Base-by-base conservation (phyloP, 1,140 invertebrate species). In the Sinella curviseta region DNA sequence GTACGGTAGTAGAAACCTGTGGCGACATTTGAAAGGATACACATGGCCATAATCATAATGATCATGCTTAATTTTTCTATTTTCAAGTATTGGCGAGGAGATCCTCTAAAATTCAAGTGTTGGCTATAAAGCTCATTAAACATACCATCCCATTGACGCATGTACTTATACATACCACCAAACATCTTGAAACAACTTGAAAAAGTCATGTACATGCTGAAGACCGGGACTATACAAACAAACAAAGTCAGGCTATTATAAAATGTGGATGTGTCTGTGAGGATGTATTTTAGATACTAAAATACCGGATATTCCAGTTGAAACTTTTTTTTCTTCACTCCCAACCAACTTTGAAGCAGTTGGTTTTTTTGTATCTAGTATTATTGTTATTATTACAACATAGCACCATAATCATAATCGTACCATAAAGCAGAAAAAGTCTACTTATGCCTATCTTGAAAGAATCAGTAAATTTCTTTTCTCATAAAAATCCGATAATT, bases 221-320 rank as follows among this genome's bases (percentile, higher is more conserved):
- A n/a, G n/a, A n/a, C n/a, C n/a, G n/a, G n/a, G n/a, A n/a, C n/a
- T n/a, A n/a, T n/a, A n/a, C n/a, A n/a, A n/a, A n/a, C n/a, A n/a
- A n/a, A n/a, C n/a, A n/a, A n/a, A n/a, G n/a, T n/a, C n/a, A n/a
- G n/a, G n/a, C n/a, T n/a, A n/a, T n/a, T n/a, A n/a, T n/a, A n/a
- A n/a, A n/a, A n/a, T n/a, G n/a, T n/a, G n/a, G n/a, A n/a, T n/a
- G n/a, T n/a, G 39, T 48, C 39, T 20, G 20, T 48, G 20, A 48
- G 39, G 39, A 60, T n/a, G 57, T 26, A 60, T 60, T 17, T 14
- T n/a, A 26, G 12, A 60, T 60, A 60, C 14, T 12, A n/a, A 70
- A 70, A 24, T 70, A 70, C 65, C 65, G 65, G 65, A 70, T 70
- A 30, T 70, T 70, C 65, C 65, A 70, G 65, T 70, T 70, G 65